Evolutionary conservation across 2,797 vertebrate species (phyloP), one percentile per base, ranked within the genome.

Genomic region (Takifugu rubripes): DNA sequence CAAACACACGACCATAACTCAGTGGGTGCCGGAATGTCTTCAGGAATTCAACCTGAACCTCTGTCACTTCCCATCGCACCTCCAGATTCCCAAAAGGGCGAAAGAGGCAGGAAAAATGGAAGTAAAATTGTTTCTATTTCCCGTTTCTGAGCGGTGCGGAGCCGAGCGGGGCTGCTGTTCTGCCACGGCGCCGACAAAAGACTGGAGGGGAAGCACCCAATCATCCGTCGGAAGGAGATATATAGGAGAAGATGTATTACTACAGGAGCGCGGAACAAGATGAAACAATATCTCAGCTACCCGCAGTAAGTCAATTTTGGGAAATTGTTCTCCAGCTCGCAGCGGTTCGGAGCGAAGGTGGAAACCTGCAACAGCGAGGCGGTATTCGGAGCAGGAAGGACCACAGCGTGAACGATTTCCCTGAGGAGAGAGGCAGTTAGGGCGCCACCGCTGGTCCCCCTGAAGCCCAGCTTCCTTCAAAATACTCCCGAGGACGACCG

Each of bases 331-430:
- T 64, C 57, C 3, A 56, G 16, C 54, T n/a, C 47, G 31, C 56
- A 24, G 48, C 24, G 62, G 50, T 66, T 24, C 61, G 54, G 26
- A 55, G 61, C 33, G 55, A 6, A 21, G 16, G 16, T 46, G 56
- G 64, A 10, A 27, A 58, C 31, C 6, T 25, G 51, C 46, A 64
- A 52, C 60, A 46, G 9, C 68, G 66, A 55, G 48, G 70, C 61
- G 47, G 69, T 25, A 67, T 73, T 68, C 70, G 53, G 61, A 74
- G 71, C 68, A 49, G 46, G 59, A 78, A 66, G 62, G 63, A 64
- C 59, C 56, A 55, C 36, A 5, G 27, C 0, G 44, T 44, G 70
- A 56, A 17, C 74, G 58, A 84, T 87, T 84, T 85, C 85, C 81
- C 85, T 0, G 44, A 72, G 76, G 73, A 72, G 52, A 44, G 71